Base-by-base conservation (phyloP, 2,888 invertebrate species). In the Tigriopus californicus region DNA sequence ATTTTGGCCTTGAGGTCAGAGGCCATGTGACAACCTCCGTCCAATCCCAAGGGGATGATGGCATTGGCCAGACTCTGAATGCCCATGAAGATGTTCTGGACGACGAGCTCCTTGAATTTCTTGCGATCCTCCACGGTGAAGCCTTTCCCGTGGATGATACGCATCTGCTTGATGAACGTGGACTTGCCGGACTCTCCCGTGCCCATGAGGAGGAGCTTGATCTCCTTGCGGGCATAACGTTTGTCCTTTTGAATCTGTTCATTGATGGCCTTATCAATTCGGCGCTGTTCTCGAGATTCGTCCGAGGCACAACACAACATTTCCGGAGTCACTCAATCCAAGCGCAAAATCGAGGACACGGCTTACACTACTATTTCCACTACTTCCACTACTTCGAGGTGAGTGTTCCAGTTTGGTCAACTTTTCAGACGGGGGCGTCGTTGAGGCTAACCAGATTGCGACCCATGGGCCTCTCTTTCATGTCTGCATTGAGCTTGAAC, bases 241-340 rank as follows among this genome's bases (percentile, higher is more conserved):
- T 99, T 99, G 79, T 98, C 98, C 77, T 94, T 86, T 73, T 94
- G 84, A 73, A 99, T 82, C 79, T 98, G 97, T 76, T 92, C 84
- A 78, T 99, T 98, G 76, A 99, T 99, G 80, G 99, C 98, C 78
- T 97, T 94, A 79, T 99, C 99, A 78, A 99, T 99, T 76, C 98
- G 83, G 80, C 95, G 97, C 80, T 99, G 98, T 82, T 99, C 98
- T 80, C 95, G 92, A 77, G 95, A 95, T 82, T 99, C 98, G 79
- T 98, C 98, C 76, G 94, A 94, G 79, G 97, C 84, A 82, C 97
- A 99, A 83, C 98, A 99, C 86, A 95, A 94, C 98, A 98, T 58
- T 6, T n/a, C 49, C 24, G n/a, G 24, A 6, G 13, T 5, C 33
- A 8, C 3, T 3, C 33, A 33, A 33, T 33, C 33, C 33, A 33